These are phyloP conservation scores for Oscheius sp. DNA, from an alignment of 2,888 invertebrate species.

Conservation along the genomic window DNA sequence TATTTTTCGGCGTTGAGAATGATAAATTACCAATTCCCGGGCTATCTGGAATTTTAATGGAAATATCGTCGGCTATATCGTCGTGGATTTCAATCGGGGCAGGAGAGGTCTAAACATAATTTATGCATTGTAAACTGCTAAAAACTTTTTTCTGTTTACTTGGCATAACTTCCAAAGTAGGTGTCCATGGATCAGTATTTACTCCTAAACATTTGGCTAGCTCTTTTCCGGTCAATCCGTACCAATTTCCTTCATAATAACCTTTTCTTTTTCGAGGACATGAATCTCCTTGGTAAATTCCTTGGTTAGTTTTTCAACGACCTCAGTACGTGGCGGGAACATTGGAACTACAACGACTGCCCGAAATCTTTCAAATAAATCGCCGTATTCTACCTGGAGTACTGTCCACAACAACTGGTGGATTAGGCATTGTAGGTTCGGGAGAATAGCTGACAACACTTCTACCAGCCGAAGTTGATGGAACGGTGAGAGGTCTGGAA, in stretches of 20 bases:
- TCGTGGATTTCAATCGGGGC: constrained; percentile 30
- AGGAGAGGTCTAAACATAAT: background rate
- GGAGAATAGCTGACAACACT: constrained; percentile 18
- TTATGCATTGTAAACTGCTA: background rate
- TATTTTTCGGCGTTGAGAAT: no score
- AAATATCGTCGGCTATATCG: constrained; percentile 34
- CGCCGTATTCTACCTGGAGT: constrained; percentile 3
- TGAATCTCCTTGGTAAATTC: constrained; percentile 47
- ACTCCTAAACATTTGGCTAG: constrained; percentile 23
- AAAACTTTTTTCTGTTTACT: constrained; percentile 2
- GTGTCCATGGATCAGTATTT: constrained; percentile 41
- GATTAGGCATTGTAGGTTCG: background rate
- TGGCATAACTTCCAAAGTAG: constrained; percentile 20
- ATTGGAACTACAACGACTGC: constrained; percentile 12
- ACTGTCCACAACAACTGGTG: constrained; percentile 14
- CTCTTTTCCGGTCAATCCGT: background rate
- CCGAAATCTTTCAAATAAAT: background rate
- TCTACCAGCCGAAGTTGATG: background rate
- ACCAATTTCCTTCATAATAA: constrained; percentile 42
- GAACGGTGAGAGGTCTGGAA: background rate
- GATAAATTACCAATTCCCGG: constrained; percentile 12
- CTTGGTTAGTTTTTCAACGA: constrained; percentile 23
- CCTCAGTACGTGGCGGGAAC: constrained; percentile 4
- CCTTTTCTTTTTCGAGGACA: constrained; percentile 43
- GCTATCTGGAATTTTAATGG: constrained; percentile 7